Conservation (phyloP, 30 jellyfish, hydroid and myxozoan species). For the Aurelia aurita region DNA sequence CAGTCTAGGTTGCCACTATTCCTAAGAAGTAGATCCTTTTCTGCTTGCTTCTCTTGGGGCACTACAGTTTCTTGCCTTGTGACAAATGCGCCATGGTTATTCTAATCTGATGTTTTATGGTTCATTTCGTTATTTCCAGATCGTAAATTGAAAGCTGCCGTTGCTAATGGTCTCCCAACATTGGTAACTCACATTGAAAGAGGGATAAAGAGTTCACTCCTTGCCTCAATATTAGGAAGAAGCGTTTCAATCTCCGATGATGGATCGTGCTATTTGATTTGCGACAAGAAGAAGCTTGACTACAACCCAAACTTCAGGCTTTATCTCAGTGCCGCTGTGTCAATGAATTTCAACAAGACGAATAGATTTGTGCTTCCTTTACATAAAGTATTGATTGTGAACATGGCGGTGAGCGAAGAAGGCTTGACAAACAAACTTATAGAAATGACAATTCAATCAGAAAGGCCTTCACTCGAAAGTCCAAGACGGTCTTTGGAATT, state of each 20-base stretch:
- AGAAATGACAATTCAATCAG: constrained; percentile 40
- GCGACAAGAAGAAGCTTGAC: constrained; percentile 10
- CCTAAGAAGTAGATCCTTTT: no score
- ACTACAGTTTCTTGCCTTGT: no score
- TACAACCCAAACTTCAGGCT: constrained; percentile 57
- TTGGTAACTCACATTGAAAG: constrained; percentile 67
- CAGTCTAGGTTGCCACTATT: no score
- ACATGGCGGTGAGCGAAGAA: constrained; percentile 44
- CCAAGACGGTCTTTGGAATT: constrained; percentile 53
- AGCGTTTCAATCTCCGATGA: constrained; percentile 18
- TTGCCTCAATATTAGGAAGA: constrained; percentile 12
- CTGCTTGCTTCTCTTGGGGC: no score
- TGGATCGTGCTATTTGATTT: not conserved
- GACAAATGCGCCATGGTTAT: no score
- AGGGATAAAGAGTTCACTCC: constrained; percentile 20
- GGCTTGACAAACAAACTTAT: constrained; percentile 32
- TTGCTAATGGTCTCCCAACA: constrained; percentile 54
- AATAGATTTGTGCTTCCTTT: constrained; percentile 49
- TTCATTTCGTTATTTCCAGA: constrained; percentile 25
- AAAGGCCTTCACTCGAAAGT: constrained; percentile 61
- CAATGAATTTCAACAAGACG: constrained; percentile 43
- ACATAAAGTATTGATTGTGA: constrained; percentile 48
- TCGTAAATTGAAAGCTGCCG: constrained; percentile 61
- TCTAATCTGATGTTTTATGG: no score
- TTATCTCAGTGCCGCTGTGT: constrained; percentile 64